These are phyloP conservation scores for Nerophis ophidion DNA, from an alignment of 2,113 vertebrate species.

Conservation along the genomic window DNA sequence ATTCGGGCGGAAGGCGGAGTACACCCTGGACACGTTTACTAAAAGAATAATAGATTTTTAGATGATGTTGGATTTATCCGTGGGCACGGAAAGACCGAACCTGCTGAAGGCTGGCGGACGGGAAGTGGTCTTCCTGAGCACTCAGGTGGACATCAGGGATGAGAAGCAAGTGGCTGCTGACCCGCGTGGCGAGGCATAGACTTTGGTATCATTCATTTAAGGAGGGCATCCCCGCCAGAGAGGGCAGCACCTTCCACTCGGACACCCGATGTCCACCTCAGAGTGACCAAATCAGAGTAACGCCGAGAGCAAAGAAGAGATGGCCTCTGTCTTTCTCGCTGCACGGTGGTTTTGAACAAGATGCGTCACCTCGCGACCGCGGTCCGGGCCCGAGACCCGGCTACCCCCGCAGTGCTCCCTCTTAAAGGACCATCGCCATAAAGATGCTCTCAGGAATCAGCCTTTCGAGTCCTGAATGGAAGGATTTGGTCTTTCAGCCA, in stretches of 20 bases:
- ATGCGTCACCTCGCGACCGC: constrained; percentile 68
- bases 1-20: no score
- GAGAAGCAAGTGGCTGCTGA: constrained; percentile 19
- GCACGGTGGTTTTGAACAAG: constrained; percentile 19
- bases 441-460: constrained; percentile 31
- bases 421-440: constrained; percentile 29
- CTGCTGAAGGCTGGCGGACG: neutral
- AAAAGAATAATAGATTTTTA: neutral
- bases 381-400: constrained; percentile 49
- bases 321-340: constrained; percentile 21
- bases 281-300: constrained; percentile 18
- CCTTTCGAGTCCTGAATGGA: constrained; percentile 27
- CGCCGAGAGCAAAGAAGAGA: constrained; percentile 21
- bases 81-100: neutral
- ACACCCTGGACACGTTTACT: no score
- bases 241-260: constrained; percentile 26
- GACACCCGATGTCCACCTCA: constrained; percentile 22
- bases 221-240: constrained; percentile 57
- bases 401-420: constrained; percentile 27
- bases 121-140: constrained; percentile 16
- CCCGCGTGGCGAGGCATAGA: constrained; percentile 55
- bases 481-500: constrained; percentile 36
- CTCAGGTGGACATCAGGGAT: constrained; percentile 21
- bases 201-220: constrained; percentile 76
- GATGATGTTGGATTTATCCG: neutral